phyloP scores from a whole-genome alignment of 2,797 vertebrate genomes.

The Myotis planiceps region DNA sequence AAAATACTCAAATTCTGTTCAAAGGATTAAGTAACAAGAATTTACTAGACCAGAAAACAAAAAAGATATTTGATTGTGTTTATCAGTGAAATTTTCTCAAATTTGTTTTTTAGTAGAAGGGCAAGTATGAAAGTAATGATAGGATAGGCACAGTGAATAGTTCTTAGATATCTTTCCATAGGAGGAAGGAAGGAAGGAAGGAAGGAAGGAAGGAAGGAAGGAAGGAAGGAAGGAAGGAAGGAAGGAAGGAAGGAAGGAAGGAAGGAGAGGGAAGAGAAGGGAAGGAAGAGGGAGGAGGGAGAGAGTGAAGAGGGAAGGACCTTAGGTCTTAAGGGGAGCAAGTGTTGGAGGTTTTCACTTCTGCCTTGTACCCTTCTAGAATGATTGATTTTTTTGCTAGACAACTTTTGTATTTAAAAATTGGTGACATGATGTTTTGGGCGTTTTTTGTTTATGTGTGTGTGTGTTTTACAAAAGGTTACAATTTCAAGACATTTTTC shows the following conservation, averaged over 20 bases:
- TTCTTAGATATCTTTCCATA: neutral
- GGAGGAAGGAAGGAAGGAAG: neutral
- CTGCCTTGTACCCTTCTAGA: neutral
- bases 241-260: no score
- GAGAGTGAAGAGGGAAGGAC: neutral
- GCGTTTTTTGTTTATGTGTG: neutral
- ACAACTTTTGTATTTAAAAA: neutral
- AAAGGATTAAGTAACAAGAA: neutral
- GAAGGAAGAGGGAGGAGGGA: no score
- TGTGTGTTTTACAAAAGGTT: neutral
- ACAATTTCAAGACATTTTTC: neutral
- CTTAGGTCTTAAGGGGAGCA: neutral
- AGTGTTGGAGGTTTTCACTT: neutral
- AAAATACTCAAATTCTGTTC: neutral
- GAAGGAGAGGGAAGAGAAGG: fast-evolving
- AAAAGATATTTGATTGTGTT: neutral
- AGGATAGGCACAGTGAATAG: neutral
- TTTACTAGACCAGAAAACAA: neutral
- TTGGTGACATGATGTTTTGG: neutral
- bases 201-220: fast-evolving
- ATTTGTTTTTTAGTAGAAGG: neutral
- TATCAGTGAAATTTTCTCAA: neutral
- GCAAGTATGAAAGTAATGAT: neutral
- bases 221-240: neutral
- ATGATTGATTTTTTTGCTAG: neutral